These are phyloP conservation scores for Hyles vespertilio DNA, from an alignment of 1,140 invertebrate genomes.

Conservation along the genomic window DNA sequence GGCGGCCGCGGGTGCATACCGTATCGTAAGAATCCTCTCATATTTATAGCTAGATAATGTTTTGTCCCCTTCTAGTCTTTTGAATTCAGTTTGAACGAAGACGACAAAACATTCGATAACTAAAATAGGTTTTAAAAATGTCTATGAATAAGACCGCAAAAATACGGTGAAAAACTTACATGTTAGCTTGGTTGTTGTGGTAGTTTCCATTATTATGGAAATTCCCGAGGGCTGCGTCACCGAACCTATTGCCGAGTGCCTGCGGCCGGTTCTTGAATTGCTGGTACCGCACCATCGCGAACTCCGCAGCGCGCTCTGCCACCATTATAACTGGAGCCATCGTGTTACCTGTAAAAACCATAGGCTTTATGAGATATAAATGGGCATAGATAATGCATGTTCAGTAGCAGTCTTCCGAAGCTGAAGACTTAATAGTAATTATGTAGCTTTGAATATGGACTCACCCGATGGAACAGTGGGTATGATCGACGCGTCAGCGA, in stretches of 20 bases:
- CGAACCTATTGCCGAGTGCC: slow-evolving; percentile 25
- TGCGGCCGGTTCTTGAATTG: slow-evolving; percentile 30
- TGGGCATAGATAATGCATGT: background rate
- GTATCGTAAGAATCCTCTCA: no score
- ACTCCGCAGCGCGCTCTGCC: slow-evolving; percentile 86
- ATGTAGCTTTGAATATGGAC: background rate
- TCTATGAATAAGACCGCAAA: no score
- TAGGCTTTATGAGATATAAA: background rate
- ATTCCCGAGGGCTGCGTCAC: slow-evolving; percentile 6
- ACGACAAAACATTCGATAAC: no score
- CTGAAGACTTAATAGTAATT: no score
- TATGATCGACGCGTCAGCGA: slow-evolving; percentile 82
- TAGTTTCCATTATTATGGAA: slow-evolving; percentile 10
- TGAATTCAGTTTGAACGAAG: no score
- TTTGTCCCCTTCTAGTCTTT: no score
- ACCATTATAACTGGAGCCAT: slow-evolving; percentile 90
- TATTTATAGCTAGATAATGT: no score
- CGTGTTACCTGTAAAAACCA: slow-evolving; percentile 80
- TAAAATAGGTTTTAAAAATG: no score
- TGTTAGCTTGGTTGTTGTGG: slow-evolving; percentile 1
- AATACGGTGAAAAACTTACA: background rate
- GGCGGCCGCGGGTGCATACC: no score
- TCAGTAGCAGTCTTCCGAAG: no score
- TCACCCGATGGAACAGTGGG: slow-evolving; percentile 57
- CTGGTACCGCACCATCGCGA: slow-evolving; percentile 77